A percentile compares a stretch with the other conserved stretches of the same genome.
These are phyloP conservation scores for Sylvia atricapilla DNA, from an alignment of 2,113 vertebrate genomes.

Conservation along the genomic window DNA sequence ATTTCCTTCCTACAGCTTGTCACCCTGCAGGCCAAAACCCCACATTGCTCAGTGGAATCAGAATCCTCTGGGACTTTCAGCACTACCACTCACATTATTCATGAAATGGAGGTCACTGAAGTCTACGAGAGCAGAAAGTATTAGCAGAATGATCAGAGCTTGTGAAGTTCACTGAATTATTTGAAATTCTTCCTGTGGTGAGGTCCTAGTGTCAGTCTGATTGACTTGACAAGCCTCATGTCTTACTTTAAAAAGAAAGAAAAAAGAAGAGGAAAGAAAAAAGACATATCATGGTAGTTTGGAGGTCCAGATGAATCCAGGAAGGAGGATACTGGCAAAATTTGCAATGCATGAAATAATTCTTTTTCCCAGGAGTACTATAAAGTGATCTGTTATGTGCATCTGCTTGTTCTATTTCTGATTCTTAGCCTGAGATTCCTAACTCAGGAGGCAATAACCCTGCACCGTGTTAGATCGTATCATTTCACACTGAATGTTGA, in stretches of 20 bases:
- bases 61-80: not conserved
- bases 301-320: not conserved
- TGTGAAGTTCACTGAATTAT: not conserved
- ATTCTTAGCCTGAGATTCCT: conserved; percentile 27
- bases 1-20: not conserved
- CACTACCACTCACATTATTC: not conserved
- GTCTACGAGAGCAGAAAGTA: not conserved
- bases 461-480: conserved; percentile 4
- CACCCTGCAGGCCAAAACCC: not conserved
- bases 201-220: not conserved
- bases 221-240: not conserved
- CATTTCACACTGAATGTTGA: conserved; percentile 5
- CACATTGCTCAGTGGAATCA: not conserved
- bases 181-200: conserved; percentile 7
- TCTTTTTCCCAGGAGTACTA: conserved; percentile 36
- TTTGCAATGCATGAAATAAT: not conserved
- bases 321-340: not conserved
- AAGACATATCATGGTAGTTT: not conserved
- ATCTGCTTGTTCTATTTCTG: conserved; percentile 56
- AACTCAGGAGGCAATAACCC: conserved; percentile 20
- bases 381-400: not conserved
- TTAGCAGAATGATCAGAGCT: conserved; percentile 8
- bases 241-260: not conserved
- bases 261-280: not conserved
- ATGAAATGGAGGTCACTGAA: not conserved